Evolutionary conservation across 2,113 vertebrate genomes (phyloP), one percentile per base, ranked within the genome.

Genomic region (Ceyx margarethae): DNA sequence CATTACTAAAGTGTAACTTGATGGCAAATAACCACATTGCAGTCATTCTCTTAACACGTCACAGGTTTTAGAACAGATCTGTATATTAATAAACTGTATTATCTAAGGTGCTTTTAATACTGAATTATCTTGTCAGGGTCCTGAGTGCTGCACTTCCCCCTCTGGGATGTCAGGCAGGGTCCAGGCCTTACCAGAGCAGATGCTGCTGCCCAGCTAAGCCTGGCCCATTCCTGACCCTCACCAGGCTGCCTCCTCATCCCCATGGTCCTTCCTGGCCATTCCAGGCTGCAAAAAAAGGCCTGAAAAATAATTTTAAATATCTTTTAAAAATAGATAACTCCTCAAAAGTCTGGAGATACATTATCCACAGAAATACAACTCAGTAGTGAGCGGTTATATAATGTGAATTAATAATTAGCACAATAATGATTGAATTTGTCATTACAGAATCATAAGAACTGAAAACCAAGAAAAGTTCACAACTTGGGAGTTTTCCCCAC

Each of bases 161-260:
- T 33, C 56, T 8, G 28, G 4, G 4, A 13, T 18, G 33, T 2
- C 5, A 16, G 31, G 5, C 2, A 21, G 12, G 7, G 23, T 3
- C 6, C 12, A 54, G 23, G 14, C 28, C 15, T 9, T 8, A 56
- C 5, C 20, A 2, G 13, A 67, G 31, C 1, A 2, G 45, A 12
- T 0, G 3, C 31, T 0, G 0, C 9, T 15, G 29, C n/a, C 5
- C 2, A 65, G 31, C 3, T 1, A 9, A 19, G n/a, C 5, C 13
- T 1, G 7, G 60, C 23, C 60, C 23, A 26, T 11, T 51, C 13
- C 16, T 0, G 3, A 5, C 25, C 50, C 29, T 15, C 37, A 37
- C 37, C 17, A 15, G 51, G 17, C 37, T n/a, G 15, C 37, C 46
- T 33, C 42, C n/a, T 31, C 1, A 1, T 40, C 46, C 46, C 53